These are phyloP conservation scores for Halcyon badia DNA, from an alignment of 2,797 vertebrate genomes.

Conservation along the genomic window DNA sequence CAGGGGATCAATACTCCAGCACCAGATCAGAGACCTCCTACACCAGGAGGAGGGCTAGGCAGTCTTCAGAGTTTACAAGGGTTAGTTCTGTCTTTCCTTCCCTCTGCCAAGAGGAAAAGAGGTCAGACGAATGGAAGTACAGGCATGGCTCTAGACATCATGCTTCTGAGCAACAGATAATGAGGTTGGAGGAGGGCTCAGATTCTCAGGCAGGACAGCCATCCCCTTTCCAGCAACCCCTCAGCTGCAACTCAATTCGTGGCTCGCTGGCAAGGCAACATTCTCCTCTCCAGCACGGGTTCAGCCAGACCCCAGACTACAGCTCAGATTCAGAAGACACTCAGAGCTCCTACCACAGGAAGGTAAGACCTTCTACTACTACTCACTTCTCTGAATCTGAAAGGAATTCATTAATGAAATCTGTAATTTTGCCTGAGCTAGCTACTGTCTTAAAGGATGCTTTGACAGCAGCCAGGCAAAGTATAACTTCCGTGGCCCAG, in stretches of 20 bases:
- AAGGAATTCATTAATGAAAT: constrained; percentile 53
- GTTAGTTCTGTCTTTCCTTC: constrained; percentile 64
- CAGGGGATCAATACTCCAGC: constrained; percentile 64
- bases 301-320: constrained; percentile 40
- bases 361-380: constrained; percentile 63
- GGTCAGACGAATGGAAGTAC: constrained; percentile 48
- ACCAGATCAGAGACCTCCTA: constrained; percentile 67
- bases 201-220: constrained; percentile 68
- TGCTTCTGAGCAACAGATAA: constrained; percentile 33
- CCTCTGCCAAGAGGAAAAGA: constrained; percentile 34
- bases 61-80: constrained; percentile 54
- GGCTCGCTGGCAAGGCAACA: constrained; percentile 46
- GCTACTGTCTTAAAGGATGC: constrained; percentile 60
- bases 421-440: constrained; percentile 62
- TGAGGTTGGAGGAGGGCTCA: constrained; percentile 58
- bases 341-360: constrained; percentile 40
- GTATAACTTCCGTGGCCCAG: constrained; percentile 5
- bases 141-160: constrained; percentile 65
- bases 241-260: neutral
- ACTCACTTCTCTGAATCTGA: constrained; percentile 49
- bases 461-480: constrained; percentile 48
- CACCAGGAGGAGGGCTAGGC: constrained; percentile 58
- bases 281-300: constrained; percentile 39
- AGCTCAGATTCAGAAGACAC: constrained; percentile 69
- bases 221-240: constrained; percentile 31